Evolutionary conservation across 2,797 vertebrate genomes (phyloP), one percentile per base, ranked within the genome.

Genomic region (Hafferia zeledoni): DNA sequence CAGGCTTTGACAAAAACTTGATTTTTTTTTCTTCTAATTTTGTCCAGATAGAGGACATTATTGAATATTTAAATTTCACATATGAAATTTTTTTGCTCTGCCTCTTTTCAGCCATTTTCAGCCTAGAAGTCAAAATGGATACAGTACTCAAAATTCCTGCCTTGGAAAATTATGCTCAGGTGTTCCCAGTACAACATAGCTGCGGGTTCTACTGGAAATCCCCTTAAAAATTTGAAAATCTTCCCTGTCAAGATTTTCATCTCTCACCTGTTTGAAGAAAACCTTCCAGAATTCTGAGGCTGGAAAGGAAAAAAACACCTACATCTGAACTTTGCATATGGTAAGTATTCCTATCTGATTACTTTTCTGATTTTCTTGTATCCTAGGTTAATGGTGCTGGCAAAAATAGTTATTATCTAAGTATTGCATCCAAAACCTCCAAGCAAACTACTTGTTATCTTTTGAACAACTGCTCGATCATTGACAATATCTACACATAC

Each of bases 341-440:
- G 41, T 50, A 87, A 77, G 9, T 41, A 77, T 81, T 90, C 28
- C 69, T 43, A 43, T 78, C 65, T 71, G 60, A 83, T 91, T 81
- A 63, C 44, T 93, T 77, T 89, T 87, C 68, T 82, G 49, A 67
- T 93, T 91, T 94, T 87, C 49, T 46, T 85, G 30, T 70, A 71
- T 77, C 87, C 47, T 43, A 37, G 41, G 33, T 57, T 93, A 83
- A 77, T 3, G 1, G 43, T 83, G 57, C 53, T 74, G 79, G 56
- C 82, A 92, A 59, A 18, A 57, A 10, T 15, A 93, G n/a, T 46
- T 19, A 50, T 83, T 75, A 43, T 39, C 0, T 17, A 63, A 52
- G 55, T 11, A 11, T 46, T 87, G 60, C 64, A 85, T 57, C 46
- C 57, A 92, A 85, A 92, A 77, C n/a, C 53, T 85, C 39, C 47